Evolutionary conservation across 2,113 vertebrate species (phyloP), one percentile per base, ranked within the genome.

Genomic region (Ammodramus savannarum): DNA sequence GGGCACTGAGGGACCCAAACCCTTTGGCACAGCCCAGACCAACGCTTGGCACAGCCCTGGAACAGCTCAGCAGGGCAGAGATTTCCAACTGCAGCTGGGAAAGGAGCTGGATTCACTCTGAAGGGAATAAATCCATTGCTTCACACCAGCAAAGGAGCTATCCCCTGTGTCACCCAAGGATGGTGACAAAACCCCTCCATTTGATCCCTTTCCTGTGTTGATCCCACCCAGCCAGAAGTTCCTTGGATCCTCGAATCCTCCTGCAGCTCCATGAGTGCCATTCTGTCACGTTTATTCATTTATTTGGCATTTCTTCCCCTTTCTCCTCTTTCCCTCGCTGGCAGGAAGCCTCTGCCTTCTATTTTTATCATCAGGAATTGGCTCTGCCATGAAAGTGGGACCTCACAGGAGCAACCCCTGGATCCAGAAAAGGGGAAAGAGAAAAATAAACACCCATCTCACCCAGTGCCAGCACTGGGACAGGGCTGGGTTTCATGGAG

Each of bases 401-500:
- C 91, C 90, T 87, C 94, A 88, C 61, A 63, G 58, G 74, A 90
- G 73, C 76, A 55, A 25, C 51, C 5, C 16, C n/a, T n/a, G 13
- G 6, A 81, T 59, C 55, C 34, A 23, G 11, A n/a, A 59, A 48
- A 36, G 48, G 39, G 34, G 39, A 41, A 18, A 48, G 10, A 54
- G 71, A 25, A 59, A 27, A 93, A 77, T 44, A 84, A 81, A 67
- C 21, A 44, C 4, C 18, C 15, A 25, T 16, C 23, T 38, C 21
- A 7, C n/a, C 34, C 58, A 5, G 0, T 55, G 59, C 81, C 96
- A 95, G 68, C 44, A 65, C 80, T 91, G 81, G 95, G 90, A 84
- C 10, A 26, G 36, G 58, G 43, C 67, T 96, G 91, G 19, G 92
- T 97, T 96, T 96, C 92, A 65, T 34, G 39, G 82, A 85, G 77